Conservation (phyloP, 1,140 invertebrate genomes). For the Hylaeus volcanicus region DNA sequence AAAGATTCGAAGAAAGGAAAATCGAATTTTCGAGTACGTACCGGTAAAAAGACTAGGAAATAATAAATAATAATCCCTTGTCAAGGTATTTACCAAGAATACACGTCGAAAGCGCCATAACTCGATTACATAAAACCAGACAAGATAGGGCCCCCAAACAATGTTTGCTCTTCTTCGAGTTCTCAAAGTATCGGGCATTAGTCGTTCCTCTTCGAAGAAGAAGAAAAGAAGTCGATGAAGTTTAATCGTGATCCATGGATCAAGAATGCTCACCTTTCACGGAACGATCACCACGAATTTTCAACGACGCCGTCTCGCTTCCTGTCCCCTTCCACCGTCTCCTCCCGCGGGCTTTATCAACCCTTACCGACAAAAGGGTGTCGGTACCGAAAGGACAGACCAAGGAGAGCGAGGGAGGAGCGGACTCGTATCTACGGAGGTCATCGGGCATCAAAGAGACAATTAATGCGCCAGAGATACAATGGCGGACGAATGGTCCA, state of each 20-base stretch:
- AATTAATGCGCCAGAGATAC: constrained; percentile 71
- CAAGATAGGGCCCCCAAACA: background rate
- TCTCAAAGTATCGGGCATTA: background rate
- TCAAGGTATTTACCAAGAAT: background rate
- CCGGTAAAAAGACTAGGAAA: background rate
- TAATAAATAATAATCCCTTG: background rate
- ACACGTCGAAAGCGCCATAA: background rate
- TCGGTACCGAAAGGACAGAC: constrained; percentile 32
- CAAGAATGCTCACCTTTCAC: background rate
- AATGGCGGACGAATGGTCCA: constrained; percentile 69
- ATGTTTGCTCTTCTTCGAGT: background rate
- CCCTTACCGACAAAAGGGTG: constrained; percentile 37
- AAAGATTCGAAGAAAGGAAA: too few relatives aligned
- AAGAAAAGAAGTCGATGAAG: background rate
- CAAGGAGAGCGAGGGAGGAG: constrained; percentile 25
- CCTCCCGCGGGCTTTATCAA: constrained; percentile 1
- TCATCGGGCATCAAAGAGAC: constrained; percentile 72
- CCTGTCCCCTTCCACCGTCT: too few relatives aligned
- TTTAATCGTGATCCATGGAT: background rate
- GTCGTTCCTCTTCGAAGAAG: background rate
- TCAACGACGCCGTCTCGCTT: background rate
- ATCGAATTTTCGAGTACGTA: background rate
- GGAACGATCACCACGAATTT: background rate
- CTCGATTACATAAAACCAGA: background rate
- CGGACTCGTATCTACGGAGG: constrained; percentile 59